Evolutionary conservation across 2,797 vertebrate species (phyloP).

Genomic region (Danio tinwini): DNA sequence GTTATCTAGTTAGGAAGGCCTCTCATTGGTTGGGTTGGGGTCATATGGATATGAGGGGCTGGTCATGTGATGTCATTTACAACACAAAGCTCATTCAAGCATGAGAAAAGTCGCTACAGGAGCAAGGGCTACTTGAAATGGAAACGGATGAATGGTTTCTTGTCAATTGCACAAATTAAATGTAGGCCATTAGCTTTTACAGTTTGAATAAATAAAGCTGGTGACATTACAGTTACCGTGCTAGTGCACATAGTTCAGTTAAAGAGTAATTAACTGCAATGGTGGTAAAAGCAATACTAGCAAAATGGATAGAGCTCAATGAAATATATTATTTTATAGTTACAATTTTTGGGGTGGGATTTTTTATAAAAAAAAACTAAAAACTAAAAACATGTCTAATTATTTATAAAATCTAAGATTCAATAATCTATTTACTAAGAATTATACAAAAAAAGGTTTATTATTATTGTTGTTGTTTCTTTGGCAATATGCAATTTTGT

Average conservation of each 20-base stretch:
- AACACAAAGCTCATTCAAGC: slow-evolving; percentile 43
- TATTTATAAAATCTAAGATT: too few relatives aligned
- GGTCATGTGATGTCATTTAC: slow-evolving; percentile 42
- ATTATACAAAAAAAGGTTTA: too few relatives aligned
- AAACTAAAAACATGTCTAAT: too few relatives aligned
- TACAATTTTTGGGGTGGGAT: too few relatives aligned
- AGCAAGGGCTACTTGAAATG: slow-evolving; percentile 41
- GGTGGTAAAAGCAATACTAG: background rate
- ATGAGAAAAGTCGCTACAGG: slow-evolving; percentile 50
- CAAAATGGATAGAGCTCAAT: too few relatives aligned
- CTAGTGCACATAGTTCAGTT: background rate
- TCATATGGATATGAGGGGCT: slow-evolving; percentile 47
- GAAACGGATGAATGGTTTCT: slow-evolving; percentile 52
- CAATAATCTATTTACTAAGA: too few relatives aligned
- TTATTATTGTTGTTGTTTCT: too few relatives aligned
- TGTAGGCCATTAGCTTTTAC: background rate
- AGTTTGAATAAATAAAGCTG: slow-evolving; percentile 1
- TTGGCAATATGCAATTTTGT: too few relatives aligned
- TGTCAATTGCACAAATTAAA: slow-evolving; percentile 15
- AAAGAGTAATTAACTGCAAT: slow-evolving; percentile 7
- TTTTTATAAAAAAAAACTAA: too few relatives aligned
- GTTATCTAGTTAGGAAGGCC: slow-evolving; percentile 31
- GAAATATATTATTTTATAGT: too few relatives aligned
- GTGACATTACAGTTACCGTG: slow-evolving; percentile 1
- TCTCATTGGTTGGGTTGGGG: slow-evolving; percentile 33